Conservation (phyloP, 2,888 invertebrate species). For the Ypsolopha sequella region DNA sequence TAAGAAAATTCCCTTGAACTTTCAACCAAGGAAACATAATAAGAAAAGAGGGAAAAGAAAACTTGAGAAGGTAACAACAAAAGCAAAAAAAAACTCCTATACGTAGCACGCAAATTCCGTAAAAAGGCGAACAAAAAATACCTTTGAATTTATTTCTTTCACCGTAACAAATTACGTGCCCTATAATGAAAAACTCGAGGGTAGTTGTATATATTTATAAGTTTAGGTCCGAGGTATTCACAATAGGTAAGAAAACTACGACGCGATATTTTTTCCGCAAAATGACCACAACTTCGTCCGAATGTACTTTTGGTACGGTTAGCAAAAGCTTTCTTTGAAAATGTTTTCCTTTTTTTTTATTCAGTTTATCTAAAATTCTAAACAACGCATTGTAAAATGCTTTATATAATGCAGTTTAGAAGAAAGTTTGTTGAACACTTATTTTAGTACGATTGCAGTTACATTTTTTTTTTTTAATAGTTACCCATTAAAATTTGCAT, state of each 20-base stretch:
- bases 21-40: background rate
- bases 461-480: too few species aligned
- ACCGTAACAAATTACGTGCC: constrained; percentile 22
- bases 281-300: constrained; percentile 35
- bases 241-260: constrained; percentile 20
- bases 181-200: constrained; percentile 6
- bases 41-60: background rate
- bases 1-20: background rate
- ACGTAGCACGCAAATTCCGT: constrained; percentile 11
- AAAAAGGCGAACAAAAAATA: constrained; percentile 7
- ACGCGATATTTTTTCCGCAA: constrained; percentile 32
- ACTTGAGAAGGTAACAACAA: constrained; percentile 7
- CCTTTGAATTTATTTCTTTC: constrained; percentile 14
- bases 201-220: constrained; percentile 5
- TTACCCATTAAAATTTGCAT: too few species aligned
- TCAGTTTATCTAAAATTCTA: too few species aligned
- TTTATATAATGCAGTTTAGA: too few species aligned
- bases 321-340: background rate
- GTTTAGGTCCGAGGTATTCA: background rate
- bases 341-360: too few species aligned
- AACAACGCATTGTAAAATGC: too few species aligned
- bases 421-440: too few species aligned
- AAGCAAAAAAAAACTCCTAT: constrained; percentile 5
- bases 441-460: too few species aligned
- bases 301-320: constrained; percentile 16